These are phyloP conservation scores for Epinephelus fuscoguttatus DNA, from an alignment of 2,113 vertebrate genomes.

Conservation along the genomic window DNA sequence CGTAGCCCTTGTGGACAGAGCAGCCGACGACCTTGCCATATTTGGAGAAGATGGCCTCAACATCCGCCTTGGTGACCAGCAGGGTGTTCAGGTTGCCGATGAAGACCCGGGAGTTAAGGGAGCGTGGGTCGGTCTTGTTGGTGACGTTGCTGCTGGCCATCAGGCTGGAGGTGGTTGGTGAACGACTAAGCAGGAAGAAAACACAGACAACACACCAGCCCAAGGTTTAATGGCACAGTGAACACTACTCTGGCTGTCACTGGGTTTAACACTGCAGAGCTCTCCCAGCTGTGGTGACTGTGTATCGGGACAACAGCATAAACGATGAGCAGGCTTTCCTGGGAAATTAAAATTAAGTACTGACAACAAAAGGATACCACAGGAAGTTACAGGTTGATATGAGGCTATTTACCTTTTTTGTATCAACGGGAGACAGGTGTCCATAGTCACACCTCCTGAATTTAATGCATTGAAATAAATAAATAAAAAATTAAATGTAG, in stretches of 20 bases:
- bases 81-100: slow-evolving; percentile 94
- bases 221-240: slow-evolving; percentile 21
- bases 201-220: slow-evolving; percentile 21
- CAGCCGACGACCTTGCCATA: slow-evolving; percentile 94
- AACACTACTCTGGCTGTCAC: not conserved
- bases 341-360: not conserved
- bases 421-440: no score
- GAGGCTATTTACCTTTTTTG: not conserved
- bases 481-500: not conserved
- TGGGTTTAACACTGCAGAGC: not conserved
- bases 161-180: slow-evolving; percentile 75
- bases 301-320: not conserved
- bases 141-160: slow-evolving; percentile 94
- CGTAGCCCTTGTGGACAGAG: slow-evolving; percentile 94
- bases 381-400: not conserved
- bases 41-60: slow-evolving; percentile 92
- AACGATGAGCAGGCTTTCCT: not conserved
- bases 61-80: slow-evolving; percentile 92
- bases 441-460: not conserved
- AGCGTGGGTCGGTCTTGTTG: slow-evolving; percentile 92
- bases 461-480: not conserved
- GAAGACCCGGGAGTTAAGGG: slow-evolving; percentile 93
- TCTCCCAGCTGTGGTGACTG: not conserved
- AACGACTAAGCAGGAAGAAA: slow-evolving; percentile 64
- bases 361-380: not conserved